A percentile compares a stretch with the other conserved stretches of the same genome.
These are phyloP conservation scores for Helicoverpa assulta DNA, from an alignment of 2,888 invertebrate genomes.

Conservation along the genomic window DNA sequence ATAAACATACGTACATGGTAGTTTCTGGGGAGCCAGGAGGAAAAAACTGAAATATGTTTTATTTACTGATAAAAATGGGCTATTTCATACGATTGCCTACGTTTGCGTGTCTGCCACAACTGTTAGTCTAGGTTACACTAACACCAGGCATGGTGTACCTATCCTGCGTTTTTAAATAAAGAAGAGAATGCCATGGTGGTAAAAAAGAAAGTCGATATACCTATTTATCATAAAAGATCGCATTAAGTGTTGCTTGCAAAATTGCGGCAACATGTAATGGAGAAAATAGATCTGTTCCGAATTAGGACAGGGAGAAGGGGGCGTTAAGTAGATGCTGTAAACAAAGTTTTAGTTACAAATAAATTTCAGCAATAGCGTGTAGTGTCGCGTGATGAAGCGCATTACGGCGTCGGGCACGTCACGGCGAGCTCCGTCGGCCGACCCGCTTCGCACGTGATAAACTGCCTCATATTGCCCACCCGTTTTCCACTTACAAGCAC, in stretches of 20 bases:
- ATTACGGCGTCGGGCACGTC: constrained; percentile 82
- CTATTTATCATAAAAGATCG: not conserved
- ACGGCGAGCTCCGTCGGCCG: constrained; percentile 72
- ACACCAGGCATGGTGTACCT: too few relatives aligned
- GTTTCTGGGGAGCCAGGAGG: not conserved
- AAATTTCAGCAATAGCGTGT: constrained; percentile 78
- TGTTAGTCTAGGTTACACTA: too few relatives aligned
- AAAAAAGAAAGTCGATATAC: not conserved
- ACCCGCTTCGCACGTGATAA: constrained; percentile 82
- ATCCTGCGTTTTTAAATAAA: too few relatives aligned
- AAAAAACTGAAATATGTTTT: too few relatives aligned
- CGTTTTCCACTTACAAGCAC: constrained; percentile 66
- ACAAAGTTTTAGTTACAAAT: constrained; percentile 66
- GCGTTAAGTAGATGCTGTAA: constrained; percentile 58
- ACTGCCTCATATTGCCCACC: constrained; percentile 70
- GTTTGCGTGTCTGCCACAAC: too few relatives aligned
- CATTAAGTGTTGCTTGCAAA: constrained; percentile 10
- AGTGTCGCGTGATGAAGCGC: constrained; percentile 82
- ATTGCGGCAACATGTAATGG: constrained; percentile 15
- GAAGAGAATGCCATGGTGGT: not conserved
- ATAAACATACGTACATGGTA: not conserved
- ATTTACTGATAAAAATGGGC: too few relatives aligned
- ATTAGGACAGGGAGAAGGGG: constrained; percentile 16
- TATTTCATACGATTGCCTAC: too few relatives aligned
- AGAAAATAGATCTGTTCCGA: constrained; percentile 13